Percentiles rank a stretch among this genome's conserved stretches.
Conservation (phyloP, 2,797 vertebrate genomes). For the Aulostomus chinensis region DNA sequence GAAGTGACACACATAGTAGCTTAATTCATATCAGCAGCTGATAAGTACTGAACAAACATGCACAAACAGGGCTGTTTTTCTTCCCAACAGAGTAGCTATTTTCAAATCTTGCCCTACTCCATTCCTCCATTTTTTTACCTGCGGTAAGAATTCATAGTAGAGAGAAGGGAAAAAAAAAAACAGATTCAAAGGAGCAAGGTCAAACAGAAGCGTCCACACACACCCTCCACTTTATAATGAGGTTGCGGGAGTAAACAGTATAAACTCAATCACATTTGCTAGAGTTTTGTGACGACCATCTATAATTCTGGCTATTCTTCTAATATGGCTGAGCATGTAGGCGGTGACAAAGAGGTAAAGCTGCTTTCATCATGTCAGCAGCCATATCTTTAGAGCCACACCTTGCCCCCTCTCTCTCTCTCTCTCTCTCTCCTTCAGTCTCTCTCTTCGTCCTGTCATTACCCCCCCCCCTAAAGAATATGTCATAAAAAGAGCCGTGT, state of each 20-base stretch:
- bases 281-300: too few relatives aligned
- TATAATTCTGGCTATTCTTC: too few relatives aligned
- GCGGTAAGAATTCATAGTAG: not conserved
- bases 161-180: not conserved
- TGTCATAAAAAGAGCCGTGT: constrained; percentile 55
- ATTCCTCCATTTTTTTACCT: not conserved
- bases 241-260: not conserved
- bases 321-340: too few relatives aligned
- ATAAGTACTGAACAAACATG: not conserved
- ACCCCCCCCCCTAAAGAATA: constrained; percentile 40
- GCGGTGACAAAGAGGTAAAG: constrained; percentile 47
- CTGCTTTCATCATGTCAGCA: constrained; percentile 57
- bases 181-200: not conserved
- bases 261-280: constrained; percentile 4
- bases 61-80: not conserved
- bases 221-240: not conserved
- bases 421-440: constrained; percentile 48
- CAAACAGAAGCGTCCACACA: not conserved
- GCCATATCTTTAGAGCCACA: constrained; percentile 61
- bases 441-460: constrained; percentile 50
- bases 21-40: not conserved
- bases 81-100: not conserved
- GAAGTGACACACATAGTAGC: not conserved
- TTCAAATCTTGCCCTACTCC: not conserved
- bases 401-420: constrained; percentile 57